phyloP scores from a whole-genome alignment of 2,888 invertebrate genomes.

The Heliconius sara region DNA sequence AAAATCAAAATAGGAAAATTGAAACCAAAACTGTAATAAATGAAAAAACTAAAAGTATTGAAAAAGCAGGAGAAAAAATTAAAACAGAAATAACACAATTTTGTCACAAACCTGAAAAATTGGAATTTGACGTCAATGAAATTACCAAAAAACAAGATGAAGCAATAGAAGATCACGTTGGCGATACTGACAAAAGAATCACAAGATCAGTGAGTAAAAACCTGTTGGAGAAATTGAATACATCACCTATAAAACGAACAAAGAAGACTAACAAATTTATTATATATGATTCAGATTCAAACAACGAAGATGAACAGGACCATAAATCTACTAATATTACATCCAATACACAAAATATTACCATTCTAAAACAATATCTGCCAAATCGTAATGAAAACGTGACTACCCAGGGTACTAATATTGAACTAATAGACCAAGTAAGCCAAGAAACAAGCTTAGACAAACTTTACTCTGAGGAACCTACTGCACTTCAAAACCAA shows the following conservation, averaged over 20 bases:
- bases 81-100: not conserved
- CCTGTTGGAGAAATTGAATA: constrained; percentile 40
- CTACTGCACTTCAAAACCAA: constrained; percentile 27
- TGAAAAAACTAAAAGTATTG: not conserved
- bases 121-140: not conserved
- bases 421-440: constrained; percentile 14
- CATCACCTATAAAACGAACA: constrained; percentile 46
- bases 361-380: too few relatives aligned
- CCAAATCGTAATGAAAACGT: not conserved
- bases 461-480: not conserved
- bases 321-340: not conserved
- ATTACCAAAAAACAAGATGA: constrained; percentile 41
- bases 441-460: not conserved
- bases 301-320: constrained; percentile 30
- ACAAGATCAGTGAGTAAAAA: constrained; percentile 60
- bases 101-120: not conserved
- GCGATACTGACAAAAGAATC: constrained; percentile 50
- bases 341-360: not conserved
- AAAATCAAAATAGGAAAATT: not conserved
- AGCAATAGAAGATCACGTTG: constrained; percentile 41
- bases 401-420: not conserved
- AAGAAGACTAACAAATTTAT: constrained; percentile 57
- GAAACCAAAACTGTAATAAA: not conserved
- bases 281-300: constrained; percentile 63
- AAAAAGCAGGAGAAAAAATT: constrained; percentile 2